phyloP scores from a whole-genome alignment of 92 coral and sea anemone species.

The Phenganax marumi region DNA sequence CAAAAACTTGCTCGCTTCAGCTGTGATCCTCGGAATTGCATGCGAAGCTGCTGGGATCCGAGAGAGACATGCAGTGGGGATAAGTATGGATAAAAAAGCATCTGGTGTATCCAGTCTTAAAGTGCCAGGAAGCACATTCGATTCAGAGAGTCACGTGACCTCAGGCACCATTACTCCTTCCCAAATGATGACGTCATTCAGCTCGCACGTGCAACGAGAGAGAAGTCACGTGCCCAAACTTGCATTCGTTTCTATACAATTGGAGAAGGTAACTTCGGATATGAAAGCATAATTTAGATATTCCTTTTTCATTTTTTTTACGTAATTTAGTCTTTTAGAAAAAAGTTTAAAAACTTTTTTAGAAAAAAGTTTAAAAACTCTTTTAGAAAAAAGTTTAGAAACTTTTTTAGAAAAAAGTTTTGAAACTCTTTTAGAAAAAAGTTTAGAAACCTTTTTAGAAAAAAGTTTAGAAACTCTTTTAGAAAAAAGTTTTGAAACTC shows the following conservation, averaged over 20 bases:
- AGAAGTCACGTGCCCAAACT: constrained; percentile 80
- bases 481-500: no score
- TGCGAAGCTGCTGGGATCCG: constrained; percentile 59
- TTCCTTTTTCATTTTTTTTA: no score
- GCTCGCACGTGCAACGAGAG: constrained; percentile 90
- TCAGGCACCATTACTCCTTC: constrained; percentile 76
- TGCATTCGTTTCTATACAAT: constrained; percentile 85
- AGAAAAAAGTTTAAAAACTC: no score
- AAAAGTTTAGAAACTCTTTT: no score
- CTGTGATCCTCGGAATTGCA: constrained; percentile 66
- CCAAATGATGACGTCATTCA: constrained; percentile 65
- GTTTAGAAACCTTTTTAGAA: no score
- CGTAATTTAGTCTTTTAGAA: no score
- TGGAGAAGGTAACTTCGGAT: constrained; percentile 71
- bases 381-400: no score
- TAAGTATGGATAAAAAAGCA: constrained; percentile 9
- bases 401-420: no score
- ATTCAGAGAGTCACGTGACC: constrained; percentile 70
- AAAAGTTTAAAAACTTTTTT: no score
- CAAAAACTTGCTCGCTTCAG: constrained; percentile 77
- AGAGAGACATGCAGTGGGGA: constrained; percentile 18
- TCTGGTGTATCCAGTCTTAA: constrained; percentile 4
- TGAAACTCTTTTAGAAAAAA: no score
- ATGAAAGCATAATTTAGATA: no score
- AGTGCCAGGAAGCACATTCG: constrained; percentile 64